Conservation (phyloP, 2,797 vertebrate species). For the Sorex maritimensis region DNA sequence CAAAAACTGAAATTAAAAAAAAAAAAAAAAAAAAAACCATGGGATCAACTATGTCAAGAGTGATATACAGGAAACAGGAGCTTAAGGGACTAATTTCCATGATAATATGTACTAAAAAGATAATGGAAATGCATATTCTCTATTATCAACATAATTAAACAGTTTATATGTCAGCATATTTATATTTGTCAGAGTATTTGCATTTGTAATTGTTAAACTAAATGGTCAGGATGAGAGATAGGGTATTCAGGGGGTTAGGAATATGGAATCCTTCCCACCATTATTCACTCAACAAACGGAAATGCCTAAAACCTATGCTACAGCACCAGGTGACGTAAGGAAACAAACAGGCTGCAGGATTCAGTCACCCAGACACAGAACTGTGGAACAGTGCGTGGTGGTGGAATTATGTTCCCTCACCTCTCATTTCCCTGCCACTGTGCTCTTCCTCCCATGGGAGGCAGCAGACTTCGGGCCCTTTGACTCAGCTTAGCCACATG, state of each 20-base stretch:
- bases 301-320: not conserved
- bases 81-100: not conserved
- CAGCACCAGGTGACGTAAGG: not conserved
- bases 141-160: not conserved
- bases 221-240: not conserved
- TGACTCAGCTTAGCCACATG: not conserved
- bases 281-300: conserved; percentile 20
- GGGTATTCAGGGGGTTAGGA: too few relatives aligned
- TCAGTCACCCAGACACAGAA: too few relatives aligned
- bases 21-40: not conserved
- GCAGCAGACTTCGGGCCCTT: not conserved
- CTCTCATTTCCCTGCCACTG: not conserved
- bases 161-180: not conserved
- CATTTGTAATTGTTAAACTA: not conserved
- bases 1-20: not conserved
- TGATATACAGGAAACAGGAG: conserved; percentile 15
- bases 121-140: not conserved
- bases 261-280: not conserved
- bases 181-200: too few relatives aligned
- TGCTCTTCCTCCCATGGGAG: not conserved
- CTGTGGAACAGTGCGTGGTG: not conserved
- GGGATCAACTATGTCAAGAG: not conserved
- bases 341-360: conserved; percentile 10
- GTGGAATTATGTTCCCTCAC: not conserved
- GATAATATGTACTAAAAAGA: not conserved